phyloP scores from a whole-genome alignment of 2,888 invertebrate genomes.

The Tenodera sinensis region DNA sequence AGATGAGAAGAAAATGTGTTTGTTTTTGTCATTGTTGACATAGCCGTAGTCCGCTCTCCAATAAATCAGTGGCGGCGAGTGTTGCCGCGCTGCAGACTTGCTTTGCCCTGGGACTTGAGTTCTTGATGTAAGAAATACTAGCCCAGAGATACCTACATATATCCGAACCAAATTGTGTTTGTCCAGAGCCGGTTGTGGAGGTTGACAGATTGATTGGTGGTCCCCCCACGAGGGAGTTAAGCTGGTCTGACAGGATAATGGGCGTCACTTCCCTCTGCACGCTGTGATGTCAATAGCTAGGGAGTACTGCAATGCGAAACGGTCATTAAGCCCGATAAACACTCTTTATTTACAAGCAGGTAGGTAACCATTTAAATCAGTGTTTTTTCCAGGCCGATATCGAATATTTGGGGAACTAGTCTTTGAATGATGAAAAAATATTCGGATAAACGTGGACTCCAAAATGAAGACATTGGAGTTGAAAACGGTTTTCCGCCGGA shows the following conservation, averaged over 20 bases:
- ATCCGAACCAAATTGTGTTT: not conserved
- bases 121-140: not conserved
- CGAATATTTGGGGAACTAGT: too few species aligned
- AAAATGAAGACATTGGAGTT: too few species aligned
- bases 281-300: not conserved
- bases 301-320: not conserved
- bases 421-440: too few species aligned
- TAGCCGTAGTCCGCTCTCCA: too few species aligned
- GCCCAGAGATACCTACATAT: not conserved
- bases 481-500: too few species aligned
- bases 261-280: slow-evolving; percentile 28
- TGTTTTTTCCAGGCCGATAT: too few species aligned
- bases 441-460: too few species aligned
- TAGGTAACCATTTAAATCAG: not conserved
- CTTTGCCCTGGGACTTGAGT: not conserved
- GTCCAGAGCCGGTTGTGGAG: not conserved
- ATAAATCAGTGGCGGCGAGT: too few species aligned
- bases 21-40: too few species aligned
- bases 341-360: not conserved
- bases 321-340: not conserved
- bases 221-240: slow-evolving; percentile 11
- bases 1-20: too few species aligned
- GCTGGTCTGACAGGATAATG: slow-evolving; percentile 30
- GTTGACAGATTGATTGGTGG: not conserved
- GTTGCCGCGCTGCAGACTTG: too few species aligned